Conservation (phyloP, 2,888 invertebrate species). For the Stenurella melanura region DNA sequence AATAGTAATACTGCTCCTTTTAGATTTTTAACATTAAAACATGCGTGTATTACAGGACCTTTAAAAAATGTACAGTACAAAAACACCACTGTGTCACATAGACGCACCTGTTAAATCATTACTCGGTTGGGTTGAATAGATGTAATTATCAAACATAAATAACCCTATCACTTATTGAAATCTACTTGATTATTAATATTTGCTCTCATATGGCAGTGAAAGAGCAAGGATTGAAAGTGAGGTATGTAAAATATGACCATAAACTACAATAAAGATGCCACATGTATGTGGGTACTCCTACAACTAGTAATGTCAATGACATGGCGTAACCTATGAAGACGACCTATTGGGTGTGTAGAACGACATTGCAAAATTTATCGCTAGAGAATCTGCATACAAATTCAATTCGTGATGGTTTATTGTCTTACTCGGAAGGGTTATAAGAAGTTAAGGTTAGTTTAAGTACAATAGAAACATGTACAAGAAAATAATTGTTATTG, state of each 20-base stretch:
- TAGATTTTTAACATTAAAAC: too few species aligned
- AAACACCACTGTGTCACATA: neutral
- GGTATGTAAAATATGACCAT: neutral
- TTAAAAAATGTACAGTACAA: too few species aligned
- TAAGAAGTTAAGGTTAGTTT: neutral
- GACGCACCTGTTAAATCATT: too few species aligned
- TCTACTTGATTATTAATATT: neutral
- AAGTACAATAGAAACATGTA: neutral
- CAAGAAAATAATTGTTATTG: neutral
- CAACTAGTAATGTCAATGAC: constrained; percentile 29
- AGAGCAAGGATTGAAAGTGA: neutral
- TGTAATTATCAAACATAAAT: too few species aligned
- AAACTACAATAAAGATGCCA: neutral
- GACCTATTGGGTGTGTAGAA: constrained; percentile 11
- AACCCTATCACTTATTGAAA: too few species aligned
- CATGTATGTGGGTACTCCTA: constrained; percentile 13
- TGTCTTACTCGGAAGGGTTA: neutral
- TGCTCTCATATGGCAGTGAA: neutral
- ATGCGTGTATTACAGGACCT: too few species aligned
- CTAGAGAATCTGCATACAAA: neutral
- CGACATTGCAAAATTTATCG: neutral
- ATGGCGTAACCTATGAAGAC: constrained; percentile 3
- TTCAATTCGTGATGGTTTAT: constrained; percentile 3
- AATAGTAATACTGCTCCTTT: too few species aligned
- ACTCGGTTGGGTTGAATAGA: too few species aligned